Conservation (phyloP, 2,888 invertebrate genomes). For the Habroteleia sp. region DNA sequence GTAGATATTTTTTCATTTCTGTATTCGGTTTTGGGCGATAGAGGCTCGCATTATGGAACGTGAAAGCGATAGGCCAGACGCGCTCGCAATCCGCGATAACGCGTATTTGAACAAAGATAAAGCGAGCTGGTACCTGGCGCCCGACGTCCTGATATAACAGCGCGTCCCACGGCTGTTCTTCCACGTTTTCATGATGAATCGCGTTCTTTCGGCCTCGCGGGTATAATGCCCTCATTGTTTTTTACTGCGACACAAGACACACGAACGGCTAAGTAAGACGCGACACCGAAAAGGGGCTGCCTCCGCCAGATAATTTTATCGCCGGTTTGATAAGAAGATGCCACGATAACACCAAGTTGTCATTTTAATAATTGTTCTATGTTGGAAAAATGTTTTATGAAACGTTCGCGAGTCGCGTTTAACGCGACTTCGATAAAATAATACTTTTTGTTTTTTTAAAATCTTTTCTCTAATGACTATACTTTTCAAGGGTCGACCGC, state of each 20-base stretch:
- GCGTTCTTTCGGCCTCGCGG: slow-evolving; percentile 34
- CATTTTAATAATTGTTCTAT: slow-evolving; percentile 15
- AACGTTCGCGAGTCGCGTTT: no score
- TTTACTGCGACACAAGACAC: background rate
- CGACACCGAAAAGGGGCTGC: no score
- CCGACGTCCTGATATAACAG: slow-evolving; percentile 60
- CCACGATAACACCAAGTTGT: slow-evolving; percentile 7
- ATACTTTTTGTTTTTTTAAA: no score
- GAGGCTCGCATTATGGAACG: slow-evolving; percentile 29
- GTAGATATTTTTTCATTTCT: no score
- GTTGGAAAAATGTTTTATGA: background rate
- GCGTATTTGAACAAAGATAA: slow-evolving; percentile 77
- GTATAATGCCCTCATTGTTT: slow-evolving; percentile 52
- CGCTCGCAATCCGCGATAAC: slow-evolving; percentile 74
- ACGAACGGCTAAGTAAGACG: slow-evolving; percentile 2
- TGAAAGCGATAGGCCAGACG: slow-evolving; percentile 49
- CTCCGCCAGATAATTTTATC: slow-evolving; percentile 34
- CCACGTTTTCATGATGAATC: slow-evolving; percentile 5
- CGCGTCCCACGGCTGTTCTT: slow-evolving; percentile 35
- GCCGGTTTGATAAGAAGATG: slow-evolving; percentile 29
- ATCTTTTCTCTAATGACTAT: no score
- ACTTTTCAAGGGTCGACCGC: no score
- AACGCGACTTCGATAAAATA: no score
- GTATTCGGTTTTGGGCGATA: slow-evolving; percentile 11
- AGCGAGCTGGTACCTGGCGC: slow-evolving; percentile 73